Percentiles rank a stretch among this genome's conserved stretches.
Evolutionary conservation across 2,888 invertebrate genomes (phyloP).

Genomic region (Synanthedon andrenaeformis): DNA sequence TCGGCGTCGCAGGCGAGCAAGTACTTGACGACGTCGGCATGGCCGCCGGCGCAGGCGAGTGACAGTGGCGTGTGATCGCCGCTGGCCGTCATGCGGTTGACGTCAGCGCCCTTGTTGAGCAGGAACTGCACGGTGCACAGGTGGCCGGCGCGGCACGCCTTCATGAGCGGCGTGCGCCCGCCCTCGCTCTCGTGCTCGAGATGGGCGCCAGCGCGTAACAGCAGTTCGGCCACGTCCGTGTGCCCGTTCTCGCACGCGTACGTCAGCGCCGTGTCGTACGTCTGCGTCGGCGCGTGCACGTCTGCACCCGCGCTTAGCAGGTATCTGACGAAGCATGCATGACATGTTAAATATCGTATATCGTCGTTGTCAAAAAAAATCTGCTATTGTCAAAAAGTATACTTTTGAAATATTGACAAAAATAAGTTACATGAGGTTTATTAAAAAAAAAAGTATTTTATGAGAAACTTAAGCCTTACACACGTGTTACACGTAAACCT

Average conservation of each 20-base stretch:
- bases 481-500: too few species aligned
- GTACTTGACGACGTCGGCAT: conserved; percentile 92
- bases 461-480: too few species aligned
- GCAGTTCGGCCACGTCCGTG: conserved; percentile 94
- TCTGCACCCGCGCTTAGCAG: conserved; percentile 87
- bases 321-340: conserved; percentile 52
- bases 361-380: too few species aligned
- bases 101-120: conserved; percentile 77
- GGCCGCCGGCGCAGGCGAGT: conserved; percentile 96
- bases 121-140: conserved; percentile 96
- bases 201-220: conserved; percentile 91
- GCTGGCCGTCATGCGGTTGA: conserved; percentile 82
- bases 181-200: conserved; percentile 97
- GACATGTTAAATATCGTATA: too few species aligned
- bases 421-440: too few species aligned
- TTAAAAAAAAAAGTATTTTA: too few species aligned
- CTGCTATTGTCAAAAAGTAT: too few species aligned
- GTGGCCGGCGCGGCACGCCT: conserved; percentile 97
- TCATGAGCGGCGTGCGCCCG: conserved; percentile 98
- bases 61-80: conserved; percentile 98
- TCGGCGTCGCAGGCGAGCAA: conserved; percentile 93
- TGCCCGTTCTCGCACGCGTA: conserved; percentile 99
- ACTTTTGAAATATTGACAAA: too few species aligned
- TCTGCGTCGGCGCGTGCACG: conserved; percentile 94
- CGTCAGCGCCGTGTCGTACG: conserved; percentile 95